Base-by-base conservation (phyloP, 1,140 invertebrate species). In the Acromyrmex heyeri region DNA sequence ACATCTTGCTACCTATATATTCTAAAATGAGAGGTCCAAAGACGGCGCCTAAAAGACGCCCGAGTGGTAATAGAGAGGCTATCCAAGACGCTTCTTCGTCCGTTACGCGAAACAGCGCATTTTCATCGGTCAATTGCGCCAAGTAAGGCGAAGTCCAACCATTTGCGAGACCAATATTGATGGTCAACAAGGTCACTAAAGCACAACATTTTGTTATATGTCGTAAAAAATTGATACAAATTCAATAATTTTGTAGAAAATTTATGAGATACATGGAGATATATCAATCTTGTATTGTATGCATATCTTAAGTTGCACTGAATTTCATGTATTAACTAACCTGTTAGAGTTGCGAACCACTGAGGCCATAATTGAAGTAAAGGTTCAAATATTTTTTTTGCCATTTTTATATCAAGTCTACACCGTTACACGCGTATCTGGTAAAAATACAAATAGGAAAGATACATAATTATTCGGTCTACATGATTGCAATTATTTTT, bases 1-100 rank as follows among this genome's bases (percentile, higher is more conserved):
- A 96, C 64, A 91, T 95, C 94, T 97, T 97, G 53, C 97, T 95
- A 3, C 97, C 97, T 38, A 97, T 94, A 75, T 93, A 95, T 88
- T 96, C 95, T 8, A 94, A 90, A 7, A 90, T 24, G 8, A 93
- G 50, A 34, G 93, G 91, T 5, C 93, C 94, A 0, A 92, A 10
- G 27, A 95, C 70, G 1, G 95, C 93, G 27, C 95, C 95, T 3
- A 94, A 72, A 2, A 93, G 55, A 38, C 93, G 83, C 16, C 93
- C 92, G 0, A 96, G 91, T 85, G 96, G 96, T 91, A 96, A 94
- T 2, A 96, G 90, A 0, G 96, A 95, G 7, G 96, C 96, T 55
- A 97, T 95, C 96, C 96, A 97, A 6, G 97, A 97, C 55, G 96
- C 96, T 93, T 97, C 95, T 50, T 96, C 95, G 2, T 94, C 67